Percentiles rank a stretch among this genome's conserved stretches.
Conservation (phyloP, 2,888 invertebrate genomes). For the Sycophila texana region DNA sequence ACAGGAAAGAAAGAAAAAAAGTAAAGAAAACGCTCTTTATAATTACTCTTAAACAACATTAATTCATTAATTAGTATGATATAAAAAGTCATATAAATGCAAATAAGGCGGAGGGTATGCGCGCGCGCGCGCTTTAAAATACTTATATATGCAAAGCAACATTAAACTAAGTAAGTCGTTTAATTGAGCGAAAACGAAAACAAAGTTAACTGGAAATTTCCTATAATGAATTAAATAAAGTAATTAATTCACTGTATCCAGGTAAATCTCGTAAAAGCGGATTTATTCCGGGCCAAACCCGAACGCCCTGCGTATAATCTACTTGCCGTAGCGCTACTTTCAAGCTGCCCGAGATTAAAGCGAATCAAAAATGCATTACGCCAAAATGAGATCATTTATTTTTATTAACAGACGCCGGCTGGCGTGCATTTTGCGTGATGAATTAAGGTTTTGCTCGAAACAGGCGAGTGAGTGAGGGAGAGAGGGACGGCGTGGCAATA, state of each 20-base stretch:
- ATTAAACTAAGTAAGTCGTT: no score
- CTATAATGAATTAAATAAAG: background rate
- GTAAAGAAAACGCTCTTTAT: no score
- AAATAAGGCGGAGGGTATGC: background rate
- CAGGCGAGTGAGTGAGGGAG: background rate
- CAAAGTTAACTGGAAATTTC: background rate
- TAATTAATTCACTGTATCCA: background rate
- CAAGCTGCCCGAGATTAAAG: background rate
- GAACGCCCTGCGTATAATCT: background rate
- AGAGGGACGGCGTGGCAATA: conserved; percentile 14
- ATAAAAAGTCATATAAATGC: background rate
- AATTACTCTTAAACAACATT: background rate
- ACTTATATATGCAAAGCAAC: no score
- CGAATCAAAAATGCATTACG: conserved; percentile 25
- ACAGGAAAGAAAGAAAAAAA: no score
- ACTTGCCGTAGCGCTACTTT: background rate
- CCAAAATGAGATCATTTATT: conserved; percentile 41
- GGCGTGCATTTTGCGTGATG: conserved; percentile 38
- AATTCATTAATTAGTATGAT: no score
- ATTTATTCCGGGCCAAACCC: background rate
- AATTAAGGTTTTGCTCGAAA: conserved; percentile 50
- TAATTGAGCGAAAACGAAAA: background rate
- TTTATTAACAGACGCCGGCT: conserved; percentile 29
- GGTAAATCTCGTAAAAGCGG: background rate
- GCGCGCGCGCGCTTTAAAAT: no score